Evolutionary conservation across 2,113 vertebrate genomes (phyloP), one percentile per base, ranked within the genome.

Genomic region (Mus pahari): DNA sequence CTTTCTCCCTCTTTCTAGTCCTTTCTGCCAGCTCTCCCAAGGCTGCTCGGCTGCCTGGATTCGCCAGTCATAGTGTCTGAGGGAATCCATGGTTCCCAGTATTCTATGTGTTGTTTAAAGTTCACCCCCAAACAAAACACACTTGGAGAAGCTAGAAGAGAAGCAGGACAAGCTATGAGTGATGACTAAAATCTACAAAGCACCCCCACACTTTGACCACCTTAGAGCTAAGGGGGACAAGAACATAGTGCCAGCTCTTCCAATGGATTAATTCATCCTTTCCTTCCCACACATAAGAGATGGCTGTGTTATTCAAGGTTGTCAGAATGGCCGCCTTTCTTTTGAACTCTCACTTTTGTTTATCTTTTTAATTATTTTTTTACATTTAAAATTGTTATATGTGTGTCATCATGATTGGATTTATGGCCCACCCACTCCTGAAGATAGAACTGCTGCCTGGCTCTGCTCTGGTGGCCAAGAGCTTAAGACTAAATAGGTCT

Each of bases 281-380:
- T 91, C 36, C 70, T 45, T 75, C 45, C 75, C 2, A 64, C 10
- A 55, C 42, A 1, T 86, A 78, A 96, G 81, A 97, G 73, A 96
- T 19, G 88, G 36, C 53, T 39, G 28, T 6, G 39, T 24, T 86
- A 53, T 48, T 92, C 79, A 60, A 94, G 31, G 60, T 81, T 53
- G 84, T 62, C 3, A 90, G 64, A 81, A 48, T 10, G 39, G 31
- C 66, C 92, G 75, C 0, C 3, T 70, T 60, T 89, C 42, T 79
- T 96, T 89, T 92, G 66, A 92, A 92, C 62, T 95, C 53, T 82
- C 20, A 7, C 22, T 39, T 83, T 62, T 42, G 16, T 82, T n/a
- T 53, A n/a, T 55, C 31, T 53, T 81, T 79, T 79, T 53, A 79
- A 78, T 11, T 33, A n/a, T 53, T 53, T 50, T 78, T 81, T 58